phyloP scores from a whole-genome alignment of 2,797 vertebrate species.

The Gymnothorax reevesii region DNA sequence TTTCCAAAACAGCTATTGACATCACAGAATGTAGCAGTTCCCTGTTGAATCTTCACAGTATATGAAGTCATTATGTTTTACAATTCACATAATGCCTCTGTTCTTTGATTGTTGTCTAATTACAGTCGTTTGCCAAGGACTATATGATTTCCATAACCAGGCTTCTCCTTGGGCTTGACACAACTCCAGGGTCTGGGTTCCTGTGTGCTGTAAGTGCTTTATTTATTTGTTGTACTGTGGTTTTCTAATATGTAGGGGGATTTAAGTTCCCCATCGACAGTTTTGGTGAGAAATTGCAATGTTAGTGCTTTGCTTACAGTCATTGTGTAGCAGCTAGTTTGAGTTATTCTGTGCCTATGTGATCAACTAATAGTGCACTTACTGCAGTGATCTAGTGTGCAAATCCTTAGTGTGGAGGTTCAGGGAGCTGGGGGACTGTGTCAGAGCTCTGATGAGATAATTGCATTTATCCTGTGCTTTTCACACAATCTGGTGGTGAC shows the following conservation, averaged over 20 bases:
- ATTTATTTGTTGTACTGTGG: not conserved
- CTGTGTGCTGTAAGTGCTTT: slow-evolving; percentile 79
- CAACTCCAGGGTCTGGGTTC: slow-evolving; percentile 81
- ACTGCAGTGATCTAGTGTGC: not conserved
- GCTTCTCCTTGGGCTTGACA: slow-evolving; percentile 82
- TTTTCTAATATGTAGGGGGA: not conserved
- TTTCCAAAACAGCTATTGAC: not conserved
- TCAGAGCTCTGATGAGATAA: not conserved
- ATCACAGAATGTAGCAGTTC: not conserved
- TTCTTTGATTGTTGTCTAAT: slow-evolving; percentile 42
- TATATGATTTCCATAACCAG: slow-evolving; percentile 85
- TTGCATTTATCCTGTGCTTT: no score
- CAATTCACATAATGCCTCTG: slow-evolving; percentile 8
- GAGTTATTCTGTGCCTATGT: not conserved
- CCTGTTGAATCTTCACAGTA: not conserved
- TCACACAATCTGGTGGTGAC: no score
- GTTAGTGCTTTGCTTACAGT: not conserved
- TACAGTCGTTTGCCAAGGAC: slow-evolving; percentile 86
- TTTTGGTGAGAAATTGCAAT: not conserved
- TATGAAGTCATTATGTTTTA: not conserved
- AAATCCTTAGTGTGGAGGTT: not conserved
- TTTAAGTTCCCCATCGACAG: not conserved
- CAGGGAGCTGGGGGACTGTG: not conserved
- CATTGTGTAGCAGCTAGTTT: not conserved
- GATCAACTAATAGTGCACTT: not conserved